Evolutionary conservation across 2,797 vertebrate genomes (phyloP).

Genomic region (Pristis pectinata): DNA sequence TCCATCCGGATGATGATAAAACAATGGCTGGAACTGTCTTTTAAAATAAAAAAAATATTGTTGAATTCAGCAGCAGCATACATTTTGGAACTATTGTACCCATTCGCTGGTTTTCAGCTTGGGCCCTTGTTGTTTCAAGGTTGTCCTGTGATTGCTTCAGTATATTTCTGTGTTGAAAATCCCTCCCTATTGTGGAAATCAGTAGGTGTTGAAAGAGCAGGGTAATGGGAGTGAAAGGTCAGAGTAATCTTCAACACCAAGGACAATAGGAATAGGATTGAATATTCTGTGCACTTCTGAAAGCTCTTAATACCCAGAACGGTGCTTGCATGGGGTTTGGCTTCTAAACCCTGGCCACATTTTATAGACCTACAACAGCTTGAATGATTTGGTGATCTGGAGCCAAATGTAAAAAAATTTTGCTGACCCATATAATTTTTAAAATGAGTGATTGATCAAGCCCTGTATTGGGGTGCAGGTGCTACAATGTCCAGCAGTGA

Average conservation of each 20-base stretch:
- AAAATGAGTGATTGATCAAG: background rate
- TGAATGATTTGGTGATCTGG: background rate
- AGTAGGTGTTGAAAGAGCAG: conserved; percentile 20
- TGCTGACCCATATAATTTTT: background rate
- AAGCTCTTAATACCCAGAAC: too few species aligned
- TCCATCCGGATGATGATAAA: too few species aligned
- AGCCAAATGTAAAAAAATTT: background rate
- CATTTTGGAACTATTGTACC: too few species aligned
- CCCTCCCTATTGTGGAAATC: conserved; percentile 5
- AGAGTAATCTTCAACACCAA: background rate
- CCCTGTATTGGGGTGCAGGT: background rate
- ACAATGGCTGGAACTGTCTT: too few species aligned
- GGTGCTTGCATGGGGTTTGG: background rate
- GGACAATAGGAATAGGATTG: background rate
- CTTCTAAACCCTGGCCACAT: background rate
- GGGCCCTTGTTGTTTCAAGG: conserved; percentile 1
- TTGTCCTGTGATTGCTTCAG: background rate
- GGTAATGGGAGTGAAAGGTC: background rate
- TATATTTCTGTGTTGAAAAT: background rate
- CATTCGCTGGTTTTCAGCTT: background rate
- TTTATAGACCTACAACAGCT: background rate
- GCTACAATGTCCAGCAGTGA: background rate
- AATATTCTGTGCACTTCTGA: conserved; percentile 11
- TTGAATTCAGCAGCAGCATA: too few species aligned
- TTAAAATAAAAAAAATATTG: too few species aligned